A percentile compares a stretch with the other conserved stretches of the same genome.
Conservation (phyloP, 2,888 invertebrate genomes). For the Mantis religiosa region DNA sequence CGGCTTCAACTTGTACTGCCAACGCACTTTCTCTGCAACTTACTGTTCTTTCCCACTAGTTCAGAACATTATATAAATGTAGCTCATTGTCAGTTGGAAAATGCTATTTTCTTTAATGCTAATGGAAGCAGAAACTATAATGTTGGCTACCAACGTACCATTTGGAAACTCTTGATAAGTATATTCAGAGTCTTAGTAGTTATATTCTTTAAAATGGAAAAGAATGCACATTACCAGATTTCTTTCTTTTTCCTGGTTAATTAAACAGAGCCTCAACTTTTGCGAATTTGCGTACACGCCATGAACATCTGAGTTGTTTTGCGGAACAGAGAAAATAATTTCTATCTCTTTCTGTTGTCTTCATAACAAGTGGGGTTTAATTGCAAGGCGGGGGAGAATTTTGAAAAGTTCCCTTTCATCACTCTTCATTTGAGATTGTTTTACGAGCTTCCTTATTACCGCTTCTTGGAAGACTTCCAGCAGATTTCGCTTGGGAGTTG, state of each 20-base stretch:
- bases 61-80: too few relatives aligned
- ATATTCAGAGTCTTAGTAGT: too few relatives aligned
- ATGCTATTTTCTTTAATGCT: too few relatives aligned
- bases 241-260: neutral
- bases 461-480: neutral
- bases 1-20: too few relatives aligned
- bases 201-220: neutral
- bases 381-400: neutral
- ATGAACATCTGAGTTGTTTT: neutral
- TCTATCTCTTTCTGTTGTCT: neutral
- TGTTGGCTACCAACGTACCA: too few relatives aligned
- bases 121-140: too few relatives aligned
- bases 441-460: conserved; percentile 3
- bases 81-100: too few relatives aligned
- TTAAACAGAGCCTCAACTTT: neutral
- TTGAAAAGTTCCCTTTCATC: neutral
- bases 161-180: too few relatives aligned
- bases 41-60: too few relatives aligned
- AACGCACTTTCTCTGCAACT: too few relatives aligned
- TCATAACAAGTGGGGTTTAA: neutral
- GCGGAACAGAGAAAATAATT: neutral
- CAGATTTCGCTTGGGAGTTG: neutral
- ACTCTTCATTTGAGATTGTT: conserved; percentile 7
- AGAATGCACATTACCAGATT: neutral
- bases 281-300: neutral